Percentiles rank a stretch among this genome's conserved stretches.
Evolutionary conservation across 1,140 invertebrate genomes (phyloP).

Genomic region (Philaenus spumarius): DNA sequence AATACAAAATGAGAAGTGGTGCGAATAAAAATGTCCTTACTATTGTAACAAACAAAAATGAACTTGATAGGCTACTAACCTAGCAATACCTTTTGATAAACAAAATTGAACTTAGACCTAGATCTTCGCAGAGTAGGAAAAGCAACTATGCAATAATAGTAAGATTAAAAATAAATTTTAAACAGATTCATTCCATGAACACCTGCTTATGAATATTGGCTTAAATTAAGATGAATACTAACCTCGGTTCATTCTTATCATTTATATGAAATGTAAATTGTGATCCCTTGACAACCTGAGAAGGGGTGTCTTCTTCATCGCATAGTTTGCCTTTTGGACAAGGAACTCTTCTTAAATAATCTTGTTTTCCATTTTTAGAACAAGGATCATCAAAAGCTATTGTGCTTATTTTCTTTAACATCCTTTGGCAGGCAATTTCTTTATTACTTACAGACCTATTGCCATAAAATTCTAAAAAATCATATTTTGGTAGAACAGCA

Average conservation of each 20-base stretch:
- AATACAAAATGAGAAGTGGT: too few relatives aligned
- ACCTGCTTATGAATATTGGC: background rate
- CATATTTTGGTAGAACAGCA: constrained; percentile 76
- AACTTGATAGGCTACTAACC: too few relatives aligned
- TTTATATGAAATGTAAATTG: constrained; percentile 94
- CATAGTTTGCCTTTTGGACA: constrained; percentile 73
- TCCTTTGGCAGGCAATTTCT: constrained; percentile 63
- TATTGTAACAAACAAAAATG: too few relatives aligned
- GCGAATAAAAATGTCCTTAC: too few relatives aligned
- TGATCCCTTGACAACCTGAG: constrained; percentile 75
- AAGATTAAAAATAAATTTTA: too few relatives aligned
- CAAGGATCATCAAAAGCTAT: constrained; percentile 81
- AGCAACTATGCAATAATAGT: too few relatives aligned
- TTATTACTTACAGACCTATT: constrained; percentile 57
- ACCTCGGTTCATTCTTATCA: constrained; percentile 83
- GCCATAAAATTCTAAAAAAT: constrained; percentile 84
- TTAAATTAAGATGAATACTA: constrained; percentile 30
- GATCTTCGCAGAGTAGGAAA: too few relatives aligned
- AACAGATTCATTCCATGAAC: too few relatives aligned
- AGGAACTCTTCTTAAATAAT: constrained; percentile 83
- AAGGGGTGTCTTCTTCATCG: constrained; percentile 75
- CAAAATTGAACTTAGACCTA: too few relatives aligned
- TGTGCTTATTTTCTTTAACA: constrained; percentile 77
- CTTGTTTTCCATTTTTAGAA: constrained; percentile 63
- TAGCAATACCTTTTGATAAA: too few relatives aligned